Base-by-base conservation (phyloP, 2,113 vertebrate genomes). In the Callaeas wilsoni region DNA sequence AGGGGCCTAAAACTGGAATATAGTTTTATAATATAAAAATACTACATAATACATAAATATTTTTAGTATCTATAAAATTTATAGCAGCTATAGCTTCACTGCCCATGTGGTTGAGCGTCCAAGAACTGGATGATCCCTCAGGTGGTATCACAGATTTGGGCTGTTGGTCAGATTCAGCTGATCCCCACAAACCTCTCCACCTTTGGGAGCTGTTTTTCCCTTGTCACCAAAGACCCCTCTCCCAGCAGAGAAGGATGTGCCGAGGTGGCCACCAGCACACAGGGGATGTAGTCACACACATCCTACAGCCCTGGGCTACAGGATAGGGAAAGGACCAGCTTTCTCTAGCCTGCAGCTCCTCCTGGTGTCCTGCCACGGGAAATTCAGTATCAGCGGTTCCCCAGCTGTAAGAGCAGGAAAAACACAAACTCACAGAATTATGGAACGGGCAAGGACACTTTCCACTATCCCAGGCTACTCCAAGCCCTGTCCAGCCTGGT, bases 331-430 rank as follows among this genome's bases (percentile, higher is more conserved):
- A 50, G 4, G 15, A 33, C 2, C 5, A 1, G 5, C 2, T 85
- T 88, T 65, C 23, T 39, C 71, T 63, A 10, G 85, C 68, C 67
- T 94, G 76, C 63, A 93, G 96, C 96, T 93, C 96, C 95, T 73
- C 84, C 95, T 95, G 76, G 46, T 95, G 96, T 53, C 67, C n/a
- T 27, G 1, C 19, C 23, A 0, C 1, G 26, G 57, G 59, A 92
- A 82, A 76, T 15, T 65, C 75, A 80, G 1, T 1, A 7, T 12
- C 2, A 22, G 56, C 20, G 0, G 27, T 0, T 19, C 13, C 27
- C 6, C 57, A 10, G n/a, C 42, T 7, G 0, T 0, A 41, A 33
- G 25, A 12, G 14, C 23, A 7, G 60, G 67, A n/a, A 20, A 64
- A 94, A 22, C 23, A 44, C 4, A 23, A 11, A 68, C 32, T 32